These are phyloP conservation scores for Enoplosus armatus DNA, from an alignment of 2,797 vertebrate genomes.

Conservation along the genomic window DNA sequence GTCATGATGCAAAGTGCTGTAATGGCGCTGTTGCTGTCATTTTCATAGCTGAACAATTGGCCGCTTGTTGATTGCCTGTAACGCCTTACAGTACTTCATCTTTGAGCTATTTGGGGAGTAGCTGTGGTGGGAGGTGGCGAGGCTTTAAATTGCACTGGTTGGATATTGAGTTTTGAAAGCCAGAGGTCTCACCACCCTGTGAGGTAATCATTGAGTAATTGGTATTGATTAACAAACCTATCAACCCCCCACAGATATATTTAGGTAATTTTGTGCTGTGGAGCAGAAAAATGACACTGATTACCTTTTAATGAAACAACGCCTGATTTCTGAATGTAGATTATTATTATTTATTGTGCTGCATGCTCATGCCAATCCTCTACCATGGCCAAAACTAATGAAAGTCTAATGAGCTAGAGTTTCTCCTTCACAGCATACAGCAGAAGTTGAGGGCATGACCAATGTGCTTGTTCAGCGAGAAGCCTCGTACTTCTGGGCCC, in stretches of 20 bases:
- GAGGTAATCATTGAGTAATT: slow-evolving; percentile 63
- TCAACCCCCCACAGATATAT: slow-evolving; percentile 52
- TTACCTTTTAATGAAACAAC: slow-evolving; percentile 50
- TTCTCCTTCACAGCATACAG: slow-evolving; percentile 7
- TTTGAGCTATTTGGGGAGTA: slow-evolving; percentile 8
- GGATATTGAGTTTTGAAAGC: slow-evolving; percentile 48
- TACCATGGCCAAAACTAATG: slow-evolving; percentile 1
- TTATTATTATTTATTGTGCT: slow-evolving; percentile 26
- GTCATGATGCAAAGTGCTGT: slow-evolving; percentile 35
- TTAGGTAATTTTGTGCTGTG: slow-evolving; percentile 35
- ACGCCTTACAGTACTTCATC: not conserved
- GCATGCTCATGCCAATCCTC: not conserved
- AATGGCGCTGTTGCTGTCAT: slow-evolving; percentile 23
- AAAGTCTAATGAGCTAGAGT: slow-evolving; percentile 37
- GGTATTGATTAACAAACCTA: slow-evolving; percentile 64
- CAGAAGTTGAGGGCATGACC: slow-evolving; percentile 27
- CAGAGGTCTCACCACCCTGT: slow-evolving; percentile 40
- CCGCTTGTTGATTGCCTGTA: slow-evolving; percentile 14
- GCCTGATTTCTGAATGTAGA: slow-evolving; percentile 23
- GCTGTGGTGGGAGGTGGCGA: not conserved
- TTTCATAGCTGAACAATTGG: not conserved
- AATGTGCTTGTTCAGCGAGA: slow-evolving; percentile 57
- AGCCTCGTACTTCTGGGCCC: slow-evolving; percentile 32
- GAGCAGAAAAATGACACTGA: slow-evolving; percentile 26
- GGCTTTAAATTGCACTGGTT: not conserved